phyloP scores from a whole-genome alignment of 2,888 invertebrate genomes.

The Synergus itoensis region DNA sequence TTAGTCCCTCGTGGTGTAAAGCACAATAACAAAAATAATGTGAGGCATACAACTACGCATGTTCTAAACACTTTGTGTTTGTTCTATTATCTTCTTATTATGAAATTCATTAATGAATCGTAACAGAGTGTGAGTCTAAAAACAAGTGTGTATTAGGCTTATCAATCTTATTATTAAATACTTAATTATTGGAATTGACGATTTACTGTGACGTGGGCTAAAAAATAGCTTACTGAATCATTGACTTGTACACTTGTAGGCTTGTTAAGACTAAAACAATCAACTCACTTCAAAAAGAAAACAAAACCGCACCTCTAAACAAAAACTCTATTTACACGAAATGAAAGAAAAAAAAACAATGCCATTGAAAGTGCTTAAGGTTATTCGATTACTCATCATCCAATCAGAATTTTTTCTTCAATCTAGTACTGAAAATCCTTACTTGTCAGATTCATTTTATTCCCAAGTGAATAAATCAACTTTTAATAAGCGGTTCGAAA shows the following conservation, averaged over 20 bases:
- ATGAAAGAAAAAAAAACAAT: constrained; percentile 18
- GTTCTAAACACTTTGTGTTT: not conserved
- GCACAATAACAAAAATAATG: constrained; percentile 4
- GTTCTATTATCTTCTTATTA: constrained; percentile 16
- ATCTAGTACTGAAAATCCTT: constrained; percentile 24
- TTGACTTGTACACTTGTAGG: not conserved
- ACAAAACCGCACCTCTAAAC: not conserved
- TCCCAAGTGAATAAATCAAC: constrained; percentile 24
- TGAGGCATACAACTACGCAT: constrained; percentile 3
- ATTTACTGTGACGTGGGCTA: not conserved
- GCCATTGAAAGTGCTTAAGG: constrained; percentile 16
- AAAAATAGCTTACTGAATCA: not conserved
- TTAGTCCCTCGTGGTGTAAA: not conserved
- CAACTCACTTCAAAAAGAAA: constrained; percentile 7
- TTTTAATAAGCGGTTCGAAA: constrained; percentile 27
- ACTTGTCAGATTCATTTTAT: constrained; percentile 20
- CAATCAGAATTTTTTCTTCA: not conserved
- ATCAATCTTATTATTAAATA: no score
- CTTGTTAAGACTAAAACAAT: not conserved
- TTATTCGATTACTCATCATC: constrained; percentile 23
- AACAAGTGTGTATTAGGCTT: not conserved
- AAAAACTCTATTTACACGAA: constrained; percentile 5
- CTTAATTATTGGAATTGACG: not conserved
- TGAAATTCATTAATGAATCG: constrained; percentile 28
- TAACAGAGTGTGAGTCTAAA: not conserved